Conservation (phyloP, 2,797 vertebrate species). For the Sebastes cheni region DNA sequence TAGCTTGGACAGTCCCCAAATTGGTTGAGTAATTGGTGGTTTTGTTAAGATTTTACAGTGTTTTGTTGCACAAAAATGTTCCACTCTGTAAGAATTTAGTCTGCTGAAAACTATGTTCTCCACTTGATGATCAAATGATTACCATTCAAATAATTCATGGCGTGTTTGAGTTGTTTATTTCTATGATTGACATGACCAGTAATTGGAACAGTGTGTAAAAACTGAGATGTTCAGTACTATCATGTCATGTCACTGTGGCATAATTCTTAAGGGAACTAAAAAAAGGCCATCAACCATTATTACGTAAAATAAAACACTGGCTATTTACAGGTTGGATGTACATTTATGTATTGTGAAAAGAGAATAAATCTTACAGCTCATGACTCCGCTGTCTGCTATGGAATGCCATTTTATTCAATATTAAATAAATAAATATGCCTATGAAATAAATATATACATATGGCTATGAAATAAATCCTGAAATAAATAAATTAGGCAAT, state of each 20-base stretch:
- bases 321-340: background rate
- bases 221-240: background rate
- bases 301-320: background rate
- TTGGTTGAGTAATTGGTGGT: constrained; percentile 7
- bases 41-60: constrained; percentile 9
- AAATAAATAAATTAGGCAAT: background rate
- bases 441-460: background rate
- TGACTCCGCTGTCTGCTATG: background rate
- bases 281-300: background rate
- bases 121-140: background rate
- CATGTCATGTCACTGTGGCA: background rate
- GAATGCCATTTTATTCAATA: background rate
- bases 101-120: background rate
- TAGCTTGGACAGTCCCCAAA: constrained; percentile 7
- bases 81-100: background rate
- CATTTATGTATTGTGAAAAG: background rate
- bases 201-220: background rate
- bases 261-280: background rate
- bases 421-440: background rate
- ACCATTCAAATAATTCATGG: background rate
- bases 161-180: background rate
- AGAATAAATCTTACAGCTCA: too few species aligned
- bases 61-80: background rate
- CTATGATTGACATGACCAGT: background rate
- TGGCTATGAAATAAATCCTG: background rate